These are phyloP conservation scores for Sebastes melanostomus DNA, from an alignment of 2,797 vertebrate genomes.

Conservation along the genomic window DNA sequence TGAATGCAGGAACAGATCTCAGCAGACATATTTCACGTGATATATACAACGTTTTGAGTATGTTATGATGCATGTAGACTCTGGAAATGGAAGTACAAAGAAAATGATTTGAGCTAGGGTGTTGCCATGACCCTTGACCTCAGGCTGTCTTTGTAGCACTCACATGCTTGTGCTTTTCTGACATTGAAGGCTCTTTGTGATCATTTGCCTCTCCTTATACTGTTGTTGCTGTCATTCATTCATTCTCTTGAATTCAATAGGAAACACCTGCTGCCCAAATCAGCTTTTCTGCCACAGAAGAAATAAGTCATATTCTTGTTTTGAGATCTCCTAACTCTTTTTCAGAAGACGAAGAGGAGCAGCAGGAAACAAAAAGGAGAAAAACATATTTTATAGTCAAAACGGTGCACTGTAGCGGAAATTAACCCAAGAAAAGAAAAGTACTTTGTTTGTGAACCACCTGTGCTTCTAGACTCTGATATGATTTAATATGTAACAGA, in stretches of 20 bases:
- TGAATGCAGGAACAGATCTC: constrained; percentile 17
- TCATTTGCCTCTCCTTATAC: not conserved
- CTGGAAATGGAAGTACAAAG: not conserved
- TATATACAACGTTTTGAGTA: not conserved
- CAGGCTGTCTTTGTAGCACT: constrained; percentile 31
- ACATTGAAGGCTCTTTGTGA: not conserved
- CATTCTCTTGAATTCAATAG: not conserved
- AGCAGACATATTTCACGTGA: constrained; percentile 19
- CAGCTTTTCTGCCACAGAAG: not conserved
- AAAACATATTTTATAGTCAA: not conserved
- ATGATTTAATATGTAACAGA: constrained; percentile 31
- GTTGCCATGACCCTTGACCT: constrained; percentile 47
- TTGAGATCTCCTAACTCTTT: not conserved
- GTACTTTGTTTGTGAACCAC: not conserved
- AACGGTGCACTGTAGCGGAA: not conserved
- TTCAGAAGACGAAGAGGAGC: too few relatives aligned
- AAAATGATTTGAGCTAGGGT: constrained; percentile 10
- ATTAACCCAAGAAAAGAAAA: not conserved
- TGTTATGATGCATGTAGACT: not conserved
- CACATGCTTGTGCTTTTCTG: constrained; percentile 43
- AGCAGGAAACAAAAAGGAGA: not conserved
- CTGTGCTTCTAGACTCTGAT: not conserved
- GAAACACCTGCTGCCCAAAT: not conserved
- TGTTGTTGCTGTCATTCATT: not conserved
- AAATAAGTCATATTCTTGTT: not conserved